Conservation (phyloP, 2,797 vertebrate genomes). For the Cuculus canorus region DNA sequence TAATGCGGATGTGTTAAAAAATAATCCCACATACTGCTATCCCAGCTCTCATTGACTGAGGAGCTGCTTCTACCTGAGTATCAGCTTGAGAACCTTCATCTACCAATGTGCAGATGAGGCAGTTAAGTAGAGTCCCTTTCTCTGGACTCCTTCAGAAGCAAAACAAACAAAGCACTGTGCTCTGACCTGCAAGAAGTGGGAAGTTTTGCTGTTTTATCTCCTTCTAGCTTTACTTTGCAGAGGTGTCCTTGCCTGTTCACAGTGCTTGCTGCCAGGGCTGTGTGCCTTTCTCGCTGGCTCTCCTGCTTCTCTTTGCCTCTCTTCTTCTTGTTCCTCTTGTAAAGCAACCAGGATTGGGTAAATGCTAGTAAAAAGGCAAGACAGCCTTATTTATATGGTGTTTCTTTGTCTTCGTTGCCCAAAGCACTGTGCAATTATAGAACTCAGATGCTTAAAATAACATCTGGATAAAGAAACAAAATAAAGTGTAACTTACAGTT, state of each 20-base stretch:
- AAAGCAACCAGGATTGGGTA: background rate
- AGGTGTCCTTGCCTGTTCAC: background rate
- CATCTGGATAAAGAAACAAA: constrained; percentile 10
- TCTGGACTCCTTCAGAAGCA: background rate
- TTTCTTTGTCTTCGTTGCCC: background rate
- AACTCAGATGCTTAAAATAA: constrained; percentile 42
- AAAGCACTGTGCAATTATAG: constrained; percentile 1
- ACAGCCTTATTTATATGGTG: background rate
- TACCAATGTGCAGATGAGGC: background rate
- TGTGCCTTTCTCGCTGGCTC: background rate
- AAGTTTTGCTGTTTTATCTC: background rate
- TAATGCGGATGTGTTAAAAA: background rate
- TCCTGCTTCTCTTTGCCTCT: background rate
- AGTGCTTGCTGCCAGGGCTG: background rate
- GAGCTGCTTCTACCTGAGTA: background rate
- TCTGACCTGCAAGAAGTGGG: background rate
- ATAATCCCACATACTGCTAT: background rate
- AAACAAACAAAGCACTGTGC: background rate
- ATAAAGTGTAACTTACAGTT: constrained; percentile 18
- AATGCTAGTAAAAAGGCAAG: background rate
- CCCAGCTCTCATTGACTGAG: fast-evolving
- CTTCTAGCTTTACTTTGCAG: background rate
- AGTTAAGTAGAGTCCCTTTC: background rate
- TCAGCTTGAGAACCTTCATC: background rate
- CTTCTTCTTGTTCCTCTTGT: background rate